phyloP scores from a whole-genome alignment of 2,113 vertebrate species.

The Platichthys flesus region DNA sequence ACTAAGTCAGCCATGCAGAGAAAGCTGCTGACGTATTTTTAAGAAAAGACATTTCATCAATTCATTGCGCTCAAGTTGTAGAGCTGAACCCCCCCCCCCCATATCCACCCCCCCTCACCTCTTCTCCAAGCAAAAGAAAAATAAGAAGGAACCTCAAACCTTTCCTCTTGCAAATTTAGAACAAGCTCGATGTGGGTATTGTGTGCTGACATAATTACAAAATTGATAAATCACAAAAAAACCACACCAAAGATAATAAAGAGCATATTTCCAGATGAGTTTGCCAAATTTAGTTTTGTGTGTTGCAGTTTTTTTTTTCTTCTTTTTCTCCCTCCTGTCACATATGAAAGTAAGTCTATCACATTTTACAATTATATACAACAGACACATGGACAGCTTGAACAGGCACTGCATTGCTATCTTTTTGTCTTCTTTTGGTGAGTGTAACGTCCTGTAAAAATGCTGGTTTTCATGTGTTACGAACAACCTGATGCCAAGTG shows the following conservation, averaged over 20 bases:
- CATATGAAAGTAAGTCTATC: conserved; percentile 95
- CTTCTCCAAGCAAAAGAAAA: conserved; percentile 14
- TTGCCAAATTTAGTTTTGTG: conserved; percentile 88
- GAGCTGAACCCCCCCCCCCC: conserved; percentile 63
- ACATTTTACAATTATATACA: conserved; percentile 98
- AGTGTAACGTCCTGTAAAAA: conserved; percentile 87
- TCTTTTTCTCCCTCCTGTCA: conserved; percentile 34
- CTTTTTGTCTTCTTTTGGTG: conserved; percentile 92
- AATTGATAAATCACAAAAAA: conserved; percentile 86
- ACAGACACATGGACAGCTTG: conserved; percentile 93
- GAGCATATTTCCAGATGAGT: conserved; percentile 83
- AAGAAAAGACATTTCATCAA: conserved; percentile 85
- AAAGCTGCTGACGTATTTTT: conserved; percentile 88
- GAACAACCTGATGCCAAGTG: conserved; percentile 91
- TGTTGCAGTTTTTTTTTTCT: conserved; percentile 45
- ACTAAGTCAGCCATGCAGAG: conserved; percentile 86
- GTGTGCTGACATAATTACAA: conserved; percentile 87
- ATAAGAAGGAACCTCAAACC: conserved; percentile 82
- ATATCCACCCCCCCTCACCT: not conserved
- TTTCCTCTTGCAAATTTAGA: conserved; percentile 82
- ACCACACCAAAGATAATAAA: conserved; percentile 45
- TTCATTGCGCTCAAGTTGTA: conserved; percentile 89
- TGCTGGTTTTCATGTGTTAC: conserved; percentile 96
- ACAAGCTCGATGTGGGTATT: conserved; percentile 84
- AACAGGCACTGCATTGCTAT: conserved; percentile 97